phyloP scores from a whole-genome alignment of 2,797 vertebrate species.

The Apogon hyalosoma region DNA sequence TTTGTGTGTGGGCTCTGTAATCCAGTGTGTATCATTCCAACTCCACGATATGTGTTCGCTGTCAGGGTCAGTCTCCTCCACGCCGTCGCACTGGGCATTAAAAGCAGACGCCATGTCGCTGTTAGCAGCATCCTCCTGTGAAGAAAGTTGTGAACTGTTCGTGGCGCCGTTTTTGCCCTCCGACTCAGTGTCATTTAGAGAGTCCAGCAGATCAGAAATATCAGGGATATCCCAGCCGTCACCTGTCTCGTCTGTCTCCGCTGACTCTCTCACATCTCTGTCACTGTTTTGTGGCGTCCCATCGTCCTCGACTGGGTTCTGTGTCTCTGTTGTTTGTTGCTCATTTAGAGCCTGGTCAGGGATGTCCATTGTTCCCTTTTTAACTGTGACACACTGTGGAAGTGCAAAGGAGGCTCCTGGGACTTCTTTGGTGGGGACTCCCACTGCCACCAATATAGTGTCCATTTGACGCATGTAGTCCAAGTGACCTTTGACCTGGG shows the following conservation, averaged over 20 bases:
- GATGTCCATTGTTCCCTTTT: constrained; percentile 36
- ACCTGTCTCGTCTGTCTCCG: constrained; percentile 34
- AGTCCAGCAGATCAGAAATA: constrained; percentile 84
- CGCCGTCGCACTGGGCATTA: constrained; percentile 18
- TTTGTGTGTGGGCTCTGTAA: constrained; percentile 55
- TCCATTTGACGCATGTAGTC: constrained; percentile 99
- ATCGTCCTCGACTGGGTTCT: constrained; percentile 25
- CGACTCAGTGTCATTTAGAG: constrained; percentile 64
- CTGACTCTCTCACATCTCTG: constrained; percentile 10
- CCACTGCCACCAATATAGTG: constrained; percentile 91
- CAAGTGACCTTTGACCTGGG: constrained; percentile 94
- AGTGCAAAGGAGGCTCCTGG: constrained; percentile 59
- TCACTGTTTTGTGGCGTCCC: constrained; percentile 17
- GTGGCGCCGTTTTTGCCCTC: constrained; percentile 14
- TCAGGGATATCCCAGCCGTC: constrained; percentile 86
- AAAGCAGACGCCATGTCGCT: constrained; percentile 8
- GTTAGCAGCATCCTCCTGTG: constrained; percentile 9
- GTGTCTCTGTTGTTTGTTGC: constrained; percentile 25
- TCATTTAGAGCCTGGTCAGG: constrained; percentile 26
- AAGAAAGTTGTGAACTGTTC: constrained; percentile 13
- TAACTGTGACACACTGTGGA: constrained; percentile 36
- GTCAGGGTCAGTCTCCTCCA: constrained; percentile 42
- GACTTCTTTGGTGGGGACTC: constrained; percentile 88
- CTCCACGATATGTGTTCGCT: constrained; percentile 75
- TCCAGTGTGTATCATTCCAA: constrained; percentile 81